A percentile compares a stretch with the other conserved stretches of the same genome.
Conservation (phyloP, 2,113 vertebrate species). For the Myrmecophaga tridactyla region DNA sequence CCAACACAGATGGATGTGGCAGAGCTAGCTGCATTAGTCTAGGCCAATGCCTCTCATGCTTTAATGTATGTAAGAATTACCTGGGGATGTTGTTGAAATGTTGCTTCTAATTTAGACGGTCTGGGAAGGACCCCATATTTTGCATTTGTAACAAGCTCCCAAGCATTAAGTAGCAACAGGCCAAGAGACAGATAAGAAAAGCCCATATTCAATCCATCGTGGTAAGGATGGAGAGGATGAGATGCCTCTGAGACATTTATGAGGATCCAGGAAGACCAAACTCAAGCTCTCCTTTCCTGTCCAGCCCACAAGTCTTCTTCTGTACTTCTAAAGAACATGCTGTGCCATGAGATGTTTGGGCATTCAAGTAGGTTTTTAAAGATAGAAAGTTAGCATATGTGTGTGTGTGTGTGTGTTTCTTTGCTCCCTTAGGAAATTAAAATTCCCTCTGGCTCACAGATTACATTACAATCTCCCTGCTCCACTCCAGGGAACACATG, state of each 20-base stretch:
- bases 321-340: not conserved
- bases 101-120: not conserved
- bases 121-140: not conserved
- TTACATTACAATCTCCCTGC: slow-evolving; percentile 14
- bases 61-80: too few relatives aligned
- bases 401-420: not conserved
- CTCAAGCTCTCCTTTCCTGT: not conserved
- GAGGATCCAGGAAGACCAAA: not conserved
- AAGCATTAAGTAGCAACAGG: not conserved
- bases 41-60: not conserved
- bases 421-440: not conserved
- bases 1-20: not conserved
- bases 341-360: not conserved
- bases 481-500: not conserved
- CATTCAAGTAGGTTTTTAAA: not conserved
- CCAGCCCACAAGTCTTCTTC: not conserved
- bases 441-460: slow-evolving; percentile 46
- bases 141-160: not conserved
- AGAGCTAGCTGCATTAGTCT: not conserved
- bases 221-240: not conserved
- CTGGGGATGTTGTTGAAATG: not conserved
- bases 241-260: not conserved
- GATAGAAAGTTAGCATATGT: not conserved
- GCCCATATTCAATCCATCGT: rapidly evolving
- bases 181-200: not conserved